A percentile compares a stretch with the other conserved stretches of the same genome.
Evolutionary conservation across 1,140 invertebrate species (phyloP).

Genomic region (Spodoptera litura): DNA sequence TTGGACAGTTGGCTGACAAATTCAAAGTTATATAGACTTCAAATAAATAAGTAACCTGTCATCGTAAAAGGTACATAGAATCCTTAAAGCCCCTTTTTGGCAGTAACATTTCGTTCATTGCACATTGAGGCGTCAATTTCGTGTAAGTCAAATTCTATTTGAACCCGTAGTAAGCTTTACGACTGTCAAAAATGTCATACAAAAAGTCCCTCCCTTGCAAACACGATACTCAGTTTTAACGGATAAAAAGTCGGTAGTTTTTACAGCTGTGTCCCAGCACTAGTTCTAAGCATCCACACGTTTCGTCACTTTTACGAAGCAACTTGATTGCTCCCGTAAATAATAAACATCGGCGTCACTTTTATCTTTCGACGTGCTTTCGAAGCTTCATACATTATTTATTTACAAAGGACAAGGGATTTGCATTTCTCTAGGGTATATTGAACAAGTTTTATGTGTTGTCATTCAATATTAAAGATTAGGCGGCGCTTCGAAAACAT

Average conservation of each 20-base stretch:
- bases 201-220: not conserved
- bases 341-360: constrained; percentile 40
- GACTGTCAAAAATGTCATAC: not conserved
- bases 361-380: constrained; percentile 43
- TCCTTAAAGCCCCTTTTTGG: too few relatives aligned
- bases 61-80: too few relatives aligned
- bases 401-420: constrained; percentile 66
- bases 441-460: constrained; percentile 79
- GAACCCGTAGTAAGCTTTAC: too few relatives aligned
- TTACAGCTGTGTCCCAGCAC: constrained; percentile 6
- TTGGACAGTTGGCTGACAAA: too few relatives aligned
- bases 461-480: constrained; percentile 77
- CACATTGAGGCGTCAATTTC: too few relatives aligned
- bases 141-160: too few relatives aligned
- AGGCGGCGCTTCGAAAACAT: constrained; percentile 57
- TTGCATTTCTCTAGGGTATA: constrained; percentile 72
- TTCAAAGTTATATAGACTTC: too few relatives aligned
- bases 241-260: not conserved
- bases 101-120: too few relatives aligned
- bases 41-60: too few relatives aligned
- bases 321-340: constrained; percentile 40
- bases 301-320: constrained; percentile 32
- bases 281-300: constrained; percentile 5
- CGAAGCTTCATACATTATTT: constrained; percentile 73
- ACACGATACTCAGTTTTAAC: not conserved